Evolutionary conservation across 1,140 invertebrate species (phyloP), one percentile per base, ranked within the genome.

Genomic region (Harlomillsia oculata): DNA sequence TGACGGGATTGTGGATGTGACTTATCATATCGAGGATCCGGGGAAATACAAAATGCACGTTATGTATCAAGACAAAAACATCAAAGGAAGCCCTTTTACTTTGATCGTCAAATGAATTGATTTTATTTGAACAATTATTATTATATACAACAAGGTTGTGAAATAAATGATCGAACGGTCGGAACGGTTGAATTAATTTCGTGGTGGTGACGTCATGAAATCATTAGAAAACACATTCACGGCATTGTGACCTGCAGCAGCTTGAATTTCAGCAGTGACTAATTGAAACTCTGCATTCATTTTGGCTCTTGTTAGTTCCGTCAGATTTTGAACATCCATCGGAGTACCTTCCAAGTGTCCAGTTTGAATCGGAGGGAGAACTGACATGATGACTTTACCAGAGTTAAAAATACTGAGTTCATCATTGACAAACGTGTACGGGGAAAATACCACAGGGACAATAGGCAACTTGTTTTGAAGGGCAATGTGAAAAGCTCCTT

Each of bases 401-500:
- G 80, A 74, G 68, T 89, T 83, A 69, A 89, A 83, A 56, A 80
- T 79, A 70, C 84, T 84, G 59, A 84, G 80, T 66, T 81, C 77
- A 69, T 80, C 82, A 67, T 84, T 83, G 59, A 93, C 78, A 71
- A 94, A 93, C 70, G 86, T 83, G 72, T 92, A 94, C 36, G 84
- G 83, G 59, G 88, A 92, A 69, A 87, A 89, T 16, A 94, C 87
- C 32, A 94, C 81, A 34, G 91, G 90, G 69, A 93, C 73, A 64
- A 94, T 84, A 32, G 89, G 90, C 65, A 94, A 78, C 73, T 94
- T 84, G 37, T 85, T 80, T 67, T 81, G 79, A 62, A 94, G 83
- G 40, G 92, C 91, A 68, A 93, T 78, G 72, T 94, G 86, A 74
- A 96, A 96, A 48, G 90, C 91, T 45, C 92, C 92, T 74, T 95